A percentile compares a stretch with the other conserved stretches of the same genome.
Evolutionary conservation across 2,797 vertebrate species (phyloP).

Genomic region (Hylomyscus alleni): DNA sequence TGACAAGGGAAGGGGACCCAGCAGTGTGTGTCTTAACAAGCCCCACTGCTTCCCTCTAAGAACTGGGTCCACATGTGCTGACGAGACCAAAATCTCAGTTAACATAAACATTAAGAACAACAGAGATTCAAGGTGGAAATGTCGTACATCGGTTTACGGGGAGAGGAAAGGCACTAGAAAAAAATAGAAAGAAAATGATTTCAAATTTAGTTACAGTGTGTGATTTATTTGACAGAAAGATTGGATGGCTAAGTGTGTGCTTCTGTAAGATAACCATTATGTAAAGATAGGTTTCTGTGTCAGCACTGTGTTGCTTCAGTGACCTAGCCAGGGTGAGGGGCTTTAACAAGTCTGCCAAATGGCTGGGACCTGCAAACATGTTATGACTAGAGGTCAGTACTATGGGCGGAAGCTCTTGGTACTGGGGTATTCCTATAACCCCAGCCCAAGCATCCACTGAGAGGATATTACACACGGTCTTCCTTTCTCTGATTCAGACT

Average conservation of each 20-base stretch:
- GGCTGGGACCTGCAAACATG: neutral
- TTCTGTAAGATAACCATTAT: neutral
- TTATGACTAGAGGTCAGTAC: neutral
- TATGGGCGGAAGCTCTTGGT: neutral
- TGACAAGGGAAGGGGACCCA: no score
- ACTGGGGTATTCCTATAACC: neutral
- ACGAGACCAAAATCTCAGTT: neutral
- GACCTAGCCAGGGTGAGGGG: neutral
- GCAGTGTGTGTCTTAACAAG: neutral
- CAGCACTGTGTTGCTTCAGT: no score
- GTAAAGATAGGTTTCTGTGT: accelerated
- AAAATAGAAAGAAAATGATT: neutral
- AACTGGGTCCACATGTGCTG: neutral
- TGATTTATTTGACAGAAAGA: conserved; percentile 11
- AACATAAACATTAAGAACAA: neutral
- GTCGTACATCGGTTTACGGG: neutral
- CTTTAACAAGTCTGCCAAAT: neutral
- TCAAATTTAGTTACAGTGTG: neutral
- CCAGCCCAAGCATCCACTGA: neutral
- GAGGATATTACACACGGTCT: neutral
- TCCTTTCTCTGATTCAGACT: neutral
- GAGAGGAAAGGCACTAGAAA: neutral
- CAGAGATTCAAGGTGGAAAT: neutral
- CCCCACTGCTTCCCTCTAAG: neutral
- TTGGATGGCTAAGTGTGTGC: neutral